Evolutionary conservation across 64 coral and sea anemone species (phyloP), one percentile per base, ranked within the genome.

Genomic region (Pocillopora damicornis): DNA sequence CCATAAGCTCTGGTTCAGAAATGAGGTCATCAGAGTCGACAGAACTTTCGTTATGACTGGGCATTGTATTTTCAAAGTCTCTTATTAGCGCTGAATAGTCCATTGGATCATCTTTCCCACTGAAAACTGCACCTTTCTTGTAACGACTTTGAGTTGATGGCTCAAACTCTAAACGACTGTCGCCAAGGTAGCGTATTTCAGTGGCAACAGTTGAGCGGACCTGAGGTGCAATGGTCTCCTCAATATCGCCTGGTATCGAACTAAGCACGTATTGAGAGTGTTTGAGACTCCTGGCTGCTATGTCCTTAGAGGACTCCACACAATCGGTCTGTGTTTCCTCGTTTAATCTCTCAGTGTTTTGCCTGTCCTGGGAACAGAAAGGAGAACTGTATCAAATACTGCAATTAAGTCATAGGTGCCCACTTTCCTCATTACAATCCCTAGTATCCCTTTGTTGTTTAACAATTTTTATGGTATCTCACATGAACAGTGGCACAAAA

Each of bases 1-100:
- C 77, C 51, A 89, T 76, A 25, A 89, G 18, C 77, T 78, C 62
- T 89, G 87, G 86, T 63, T 88, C 91, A 20, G 86, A 93, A 35
- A 81, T 74, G 10, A 82, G 74, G 10, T 88, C 58, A 20, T 22
- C 67, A 1, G 63, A 88, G 25, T 85, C 81, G 57, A 22, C 38
- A 25, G 45, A 7, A 56, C 26, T 67, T 16, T 83, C 37, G 17
- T 37, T 36, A 67, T 37, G 22, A 42, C 61, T 67, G 20, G 80
- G 80, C 80, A 67, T 85, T 22, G 4, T 62, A 23, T 61, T 61
- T 18, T 15, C 79, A 63, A 60, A 30, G 7, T 71, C 67, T 9
- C 20, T 23, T 11, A 71, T 23, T 71, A 71, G 22, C 67, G 20
- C 67, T 71, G 20, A 16, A 63, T 81, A 81, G 23, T 63, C 60